Conservation (phyloP, 1,140 invertebrate species). For the Tenebrio molitor region DNA sequence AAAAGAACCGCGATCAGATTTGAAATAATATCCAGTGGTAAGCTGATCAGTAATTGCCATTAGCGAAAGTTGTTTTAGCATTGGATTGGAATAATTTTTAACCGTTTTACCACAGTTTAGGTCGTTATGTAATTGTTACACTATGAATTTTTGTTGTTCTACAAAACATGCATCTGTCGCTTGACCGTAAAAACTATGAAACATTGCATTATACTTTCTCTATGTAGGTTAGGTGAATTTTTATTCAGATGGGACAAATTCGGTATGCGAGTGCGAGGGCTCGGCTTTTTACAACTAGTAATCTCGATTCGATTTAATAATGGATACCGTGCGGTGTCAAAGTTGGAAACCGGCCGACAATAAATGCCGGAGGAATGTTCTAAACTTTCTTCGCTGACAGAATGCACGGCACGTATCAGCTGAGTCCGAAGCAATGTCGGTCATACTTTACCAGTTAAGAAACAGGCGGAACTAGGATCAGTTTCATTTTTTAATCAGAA, state of each 20-base stretch:
- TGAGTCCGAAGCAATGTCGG: slow-evolving; percentile 39
- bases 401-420: slow-evolving; percentile 22
- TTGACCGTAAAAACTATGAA: slow-evolving; percentile 41
- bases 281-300: no score
- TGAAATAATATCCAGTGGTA: slow-evolving; percentile 19
- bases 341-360: slow-evolving; percentile 17
- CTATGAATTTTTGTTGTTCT: slow-evolving; percentile 39
- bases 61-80: slow-evolving; percentile 43
- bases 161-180: slow-evolving; percentile 42
- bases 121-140: slow-evolving; percentile 42
- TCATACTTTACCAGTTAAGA: slow-evolving; percentile 33
- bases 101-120: slow-evolving; percentile 39
- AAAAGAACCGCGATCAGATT: slow-evolving; percentile 10
- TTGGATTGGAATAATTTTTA: slow-evolving; percentile 37
- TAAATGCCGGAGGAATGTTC: slow-evolving; percentile 11
- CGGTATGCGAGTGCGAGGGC: no score
- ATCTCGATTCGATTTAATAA: no score
- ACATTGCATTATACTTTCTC: slow-evolving; percentile 40
- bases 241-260: slow-evolving; percentile 23
- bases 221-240: slow-evolving; percentile 14
- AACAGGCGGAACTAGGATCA: slow-evolving; percentile 33
- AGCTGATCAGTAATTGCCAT: slow-evolving; percentile 27
- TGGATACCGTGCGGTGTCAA: background rate
- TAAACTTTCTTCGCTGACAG: slow-evolving; percentile 16
- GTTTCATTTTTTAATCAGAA: slow-evolving; percentile 26